phyloP scores from a whole-genome alignment of 2,113 vertebrate genomes.

The Oreochromis tanganicae region DNA sequence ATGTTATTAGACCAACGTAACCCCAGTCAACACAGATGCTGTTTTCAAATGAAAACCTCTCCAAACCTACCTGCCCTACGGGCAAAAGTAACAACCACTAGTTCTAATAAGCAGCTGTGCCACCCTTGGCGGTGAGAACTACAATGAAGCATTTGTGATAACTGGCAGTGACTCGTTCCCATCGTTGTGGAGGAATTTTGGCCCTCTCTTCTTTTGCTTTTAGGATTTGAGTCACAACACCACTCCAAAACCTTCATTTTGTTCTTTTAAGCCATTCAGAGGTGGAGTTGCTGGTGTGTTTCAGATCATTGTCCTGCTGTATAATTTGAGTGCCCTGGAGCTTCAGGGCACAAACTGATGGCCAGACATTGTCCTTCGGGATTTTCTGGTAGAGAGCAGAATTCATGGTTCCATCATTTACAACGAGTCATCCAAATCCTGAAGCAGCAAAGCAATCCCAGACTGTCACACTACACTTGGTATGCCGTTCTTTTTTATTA shows the following conservation, averaged over 20 bases:
- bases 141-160: neutral
- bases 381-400: neutral
- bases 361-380: neutral
- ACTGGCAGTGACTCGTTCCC: neutral
- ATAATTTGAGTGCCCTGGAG: neutral
- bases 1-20: neutral
- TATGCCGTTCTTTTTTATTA: neutral
- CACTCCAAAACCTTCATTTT: neutral
- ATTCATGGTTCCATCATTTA: neutral
- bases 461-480: neutral
- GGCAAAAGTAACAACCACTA: neutral
- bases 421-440: neutral
- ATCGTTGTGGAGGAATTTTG: neutral
- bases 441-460: neutral
- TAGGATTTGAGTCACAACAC: neutral
- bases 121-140: neutral
- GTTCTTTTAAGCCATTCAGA: neutral
- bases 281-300: neutral
- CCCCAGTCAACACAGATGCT: neutral
- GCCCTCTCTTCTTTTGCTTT: neutral
- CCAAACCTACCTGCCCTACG: neutral
- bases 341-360: neutral
- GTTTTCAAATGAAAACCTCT: neutral
- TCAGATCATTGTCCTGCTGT: neutral
- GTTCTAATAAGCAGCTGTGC: neutral